A percentile compares a stretch with the other conserved stretches of the same genome.
phyloP scores from a whole-genome alignment of 2,888 invertebrate genomes.

The Epinotia brunnichana region DNA sequence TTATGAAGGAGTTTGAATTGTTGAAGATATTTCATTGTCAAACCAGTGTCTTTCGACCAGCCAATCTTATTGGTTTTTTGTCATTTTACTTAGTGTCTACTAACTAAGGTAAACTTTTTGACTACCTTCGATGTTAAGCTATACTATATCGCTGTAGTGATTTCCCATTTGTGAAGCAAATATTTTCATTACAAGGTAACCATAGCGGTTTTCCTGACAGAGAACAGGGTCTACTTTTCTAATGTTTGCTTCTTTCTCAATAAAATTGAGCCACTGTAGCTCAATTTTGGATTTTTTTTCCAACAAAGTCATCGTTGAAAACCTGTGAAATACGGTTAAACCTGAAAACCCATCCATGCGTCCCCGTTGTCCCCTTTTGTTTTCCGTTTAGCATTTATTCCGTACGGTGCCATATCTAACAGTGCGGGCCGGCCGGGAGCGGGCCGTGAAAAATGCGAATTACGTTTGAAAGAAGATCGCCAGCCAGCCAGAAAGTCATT shows the following conservation, averaged over 20 bases:
- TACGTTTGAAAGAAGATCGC: slow-evolving; percentile 71
- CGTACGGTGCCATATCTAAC: slow-evolving; percentile 38
- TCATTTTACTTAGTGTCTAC: no score
- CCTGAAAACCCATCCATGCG: slow-evolving; percentile 4
- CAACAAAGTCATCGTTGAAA: background rate
- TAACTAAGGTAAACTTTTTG: no score
- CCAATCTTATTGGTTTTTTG: no score
- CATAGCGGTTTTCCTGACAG: background rate
- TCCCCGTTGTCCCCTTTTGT: slow-evolving; percentile 31
- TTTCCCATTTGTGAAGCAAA: background rate
- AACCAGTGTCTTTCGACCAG: no score
- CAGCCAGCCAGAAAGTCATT: slow-evolving; percentile 81
- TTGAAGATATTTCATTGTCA: no score
- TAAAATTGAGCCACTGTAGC: background rate
- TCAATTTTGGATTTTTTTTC: background rate
- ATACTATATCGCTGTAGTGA: no score
- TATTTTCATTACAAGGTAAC: background rate
- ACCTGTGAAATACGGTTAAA: background rate
- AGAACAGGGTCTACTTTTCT: background rate
- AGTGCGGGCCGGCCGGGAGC: slow-evolving; percentile 41
- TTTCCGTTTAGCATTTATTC: slow-evolving; percentile 41
- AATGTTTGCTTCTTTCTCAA: background rate
- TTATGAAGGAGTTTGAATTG: background rate
- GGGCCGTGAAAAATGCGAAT: slow-evolving; percentile 73
- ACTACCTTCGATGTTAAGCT: no score